phyloP scores from a whole-genome alignment of 2,888 invertebrate genomes.

The Pachydiplax longipennis region DNA sequence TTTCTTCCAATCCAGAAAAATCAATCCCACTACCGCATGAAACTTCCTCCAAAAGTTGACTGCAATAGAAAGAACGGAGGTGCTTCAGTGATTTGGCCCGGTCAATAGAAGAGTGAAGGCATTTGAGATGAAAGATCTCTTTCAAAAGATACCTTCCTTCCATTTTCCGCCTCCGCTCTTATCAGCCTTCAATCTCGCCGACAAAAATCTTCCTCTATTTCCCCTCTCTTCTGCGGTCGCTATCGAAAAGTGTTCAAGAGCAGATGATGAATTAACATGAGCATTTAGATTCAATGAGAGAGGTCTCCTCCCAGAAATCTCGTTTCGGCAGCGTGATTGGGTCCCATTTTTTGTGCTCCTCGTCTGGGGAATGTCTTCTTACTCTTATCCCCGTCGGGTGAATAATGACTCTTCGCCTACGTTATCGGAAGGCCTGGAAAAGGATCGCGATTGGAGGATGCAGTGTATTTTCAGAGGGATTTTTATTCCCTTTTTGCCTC shows the following conservation, averaged over 20 bases:
- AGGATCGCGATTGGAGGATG: neutral
- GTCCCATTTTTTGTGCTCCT: neutral
- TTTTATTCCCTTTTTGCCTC: no score
- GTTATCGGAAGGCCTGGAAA: neutral
- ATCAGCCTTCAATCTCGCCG: neutral
- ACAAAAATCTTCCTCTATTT: neutral
- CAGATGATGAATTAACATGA: slow-evolving; percentile 1
- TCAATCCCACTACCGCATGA: no score
- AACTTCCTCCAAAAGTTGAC: no score
- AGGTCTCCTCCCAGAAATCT: neutral
- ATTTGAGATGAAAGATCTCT: neutral
- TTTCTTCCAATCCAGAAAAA: no score
- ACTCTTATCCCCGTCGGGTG: neutral
- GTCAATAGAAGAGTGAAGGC: neutral
- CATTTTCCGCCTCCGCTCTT: neutral
- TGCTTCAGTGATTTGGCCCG: no score
- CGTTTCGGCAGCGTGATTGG: neutral
- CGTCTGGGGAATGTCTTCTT: neutral
- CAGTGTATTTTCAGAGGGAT: no score
- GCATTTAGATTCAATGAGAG: neutral
- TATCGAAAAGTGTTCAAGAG: neutral
- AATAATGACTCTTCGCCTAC: neutral
- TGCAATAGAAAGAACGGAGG: no score
- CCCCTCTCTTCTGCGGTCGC: neutral
- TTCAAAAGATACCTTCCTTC: neutral